Percentiles rank a stretch among this genome's conserved stretches.
These are phyloP conservation scores for Lampropteryx suffumata DNA, from an alignment of 2,888 invertebrate species.

Conservation along the genomic window DNA sequence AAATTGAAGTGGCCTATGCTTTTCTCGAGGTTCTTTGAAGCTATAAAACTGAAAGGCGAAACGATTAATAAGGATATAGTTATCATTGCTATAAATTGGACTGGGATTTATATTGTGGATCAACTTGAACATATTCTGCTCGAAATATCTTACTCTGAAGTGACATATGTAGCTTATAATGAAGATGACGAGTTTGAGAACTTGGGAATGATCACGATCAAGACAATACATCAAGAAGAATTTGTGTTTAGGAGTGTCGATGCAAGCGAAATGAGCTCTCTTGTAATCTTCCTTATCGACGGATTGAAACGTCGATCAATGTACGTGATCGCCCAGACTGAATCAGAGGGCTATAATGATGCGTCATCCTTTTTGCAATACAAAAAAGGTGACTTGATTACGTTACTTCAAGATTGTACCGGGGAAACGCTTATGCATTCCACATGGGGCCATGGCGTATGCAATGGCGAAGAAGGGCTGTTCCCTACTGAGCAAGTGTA, in stretches of 20 bases:
- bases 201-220: conserved; percentile 87
- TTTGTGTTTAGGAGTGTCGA: conserved; percentile 95
- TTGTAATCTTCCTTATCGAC: conserved; percentile 92
- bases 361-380: conserved; percentile 83
- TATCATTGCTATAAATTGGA: conserved; percentile 97
- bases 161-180: conserved; percentile 88
- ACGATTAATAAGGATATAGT: conserved; percentile 87
- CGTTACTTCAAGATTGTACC: conserved; percentile 87
- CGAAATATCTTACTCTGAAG: conserved; percentile 93
- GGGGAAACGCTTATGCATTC: conserved; percentile 89
- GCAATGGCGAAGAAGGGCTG: conserved; percentile 88
- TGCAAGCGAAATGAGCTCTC: conserved; percentile 91
- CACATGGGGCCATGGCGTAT: conserved; percentile 88
- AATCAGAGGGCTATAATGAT: conserved; percentile 81
- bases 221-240: conserved; percentile 94
- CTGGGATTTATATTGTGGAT: conserved; percentile 95
- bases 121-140: conserved; percentile 95
- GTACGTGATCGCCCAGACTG: conserved; percentile 89
- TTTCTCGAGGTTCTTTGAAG: conserved; percentile 97
- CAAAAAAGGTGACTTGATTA: conserved; percentile 91
- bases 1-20: conserved; percentile 97
- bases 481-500: conserved; percentile 94
- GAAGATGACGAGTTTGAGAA: conserved; percentile 73
- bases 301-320: conserved; percentile 93
- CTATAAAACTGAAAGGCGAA: conserved; percentile 88